Conservation (phyloP, 2,888 invertebrate genomes). For the Synergus laeviventris region DNA sequence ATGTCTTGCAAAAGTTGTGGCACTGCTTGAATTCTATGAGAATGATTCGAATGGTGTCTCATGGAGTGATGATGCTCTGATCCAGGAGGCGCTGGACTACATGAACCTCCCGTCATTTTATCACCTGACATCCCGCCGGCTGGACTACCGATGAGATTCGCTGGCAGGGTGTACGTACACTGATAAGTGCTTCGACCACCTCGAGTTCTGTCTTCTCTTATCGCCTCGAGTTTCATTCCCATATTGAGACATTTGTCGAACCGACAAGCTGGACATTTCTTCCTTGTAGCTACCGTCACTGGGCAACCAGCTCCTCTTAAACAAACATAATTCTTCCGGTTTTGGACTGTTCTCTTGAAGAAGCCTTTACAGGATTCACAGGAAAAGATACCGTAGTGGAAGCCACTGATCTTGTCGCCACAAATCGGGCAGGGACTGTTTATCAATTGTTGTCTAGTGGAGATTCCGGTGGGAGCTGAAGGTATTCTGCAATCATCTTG, state of each 20-base stretch:
- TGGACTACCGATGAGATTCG: constrained; percentile 78
- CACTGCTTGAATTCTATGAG: constrained; percentile 72
- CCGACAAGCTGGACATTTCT: constrained; percentile 97
- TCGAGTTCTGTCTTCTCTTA: constrained; percentile 94
- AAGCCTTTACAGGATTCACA: constrained; percentile 99
- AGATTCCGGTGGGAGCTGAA: constrained; percentile 85
- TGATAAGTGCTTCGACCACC: constrained; percentile 98
- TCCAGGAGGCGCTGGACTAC: constrained; percentile 72
- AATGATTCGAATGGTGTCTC: constrained; percentile 72
- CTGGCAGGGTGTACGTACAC: constrained; percentile 93
- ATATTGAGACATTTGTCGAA: constrained; percentile 96
- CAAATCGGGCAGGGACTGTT: constrained; percentile 97
- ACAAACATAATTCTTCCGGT: constrained; percentile 97
- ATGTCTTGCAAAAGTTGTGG: constrained; percentile 84
- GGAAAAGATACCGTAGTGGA: constrained; percentile 98
- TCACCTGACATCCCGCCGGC: constrained; percentile 76
- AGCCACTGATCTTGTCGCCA: constrained; percentile 96
- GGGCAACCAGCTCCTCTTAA: constrained; percentile 93
- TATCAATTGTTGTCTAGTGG: constrained; percentile 88
- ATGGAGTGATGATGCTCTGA: constrained; percentile 71
- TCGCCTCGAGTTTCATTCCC: constrained; percentile 98
- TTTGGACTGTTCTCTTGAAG: constrained; percentile 99
- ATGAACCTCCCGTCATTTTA: constrained; percentile 68
- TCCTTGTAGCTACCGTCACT: constrained; percentile 93
- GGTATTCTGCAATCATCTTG: constrained; percentile 69